Conservation (phyloP, 2,113 vertebrate species). For the Prolemur simus region DNA sequence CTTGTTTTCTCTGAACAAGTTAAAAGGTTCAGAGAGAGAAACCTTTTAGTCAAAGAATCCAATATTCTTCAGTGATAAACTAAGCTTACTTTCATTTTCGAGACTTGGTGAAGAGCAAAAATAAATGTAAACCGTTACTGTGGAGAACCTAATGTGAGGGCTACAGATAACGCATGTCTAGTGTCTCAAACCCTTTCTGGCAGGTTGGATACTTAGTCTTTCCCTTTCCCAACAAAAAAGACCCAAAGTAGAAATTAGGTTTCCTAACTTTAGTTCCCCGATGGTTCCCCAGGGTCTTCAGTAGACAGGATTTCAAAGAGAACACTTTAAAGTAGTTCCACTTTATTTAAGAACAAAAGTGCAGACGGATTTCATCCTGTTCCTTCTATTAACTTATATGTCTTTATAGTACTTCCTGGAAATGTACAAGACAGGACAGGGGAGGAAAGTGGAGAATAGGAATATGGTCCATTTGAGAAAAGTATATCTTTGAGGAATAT, state of each 20-base stretch:
- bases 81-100: constrained; percentile 49
- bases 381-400: constrained; percentile 11
- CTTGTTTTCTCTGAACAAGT: not conserved
- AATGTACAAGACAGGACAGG: not conserved
- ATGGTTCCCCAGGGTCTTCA: not conserved
- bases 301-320: not conserved
- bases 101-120: not conserved
- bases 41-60: constrained; percentile 34
- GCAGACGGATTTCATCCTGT: not conserved
- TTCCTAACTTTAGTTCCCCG: not conserved
- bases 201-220: not conserved
- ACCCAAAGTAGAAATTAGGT: not conserved
- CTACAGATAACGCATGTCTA: not conserved
- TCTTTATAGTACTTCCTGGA: constrained; percentile 50
- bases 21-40: not conserved
- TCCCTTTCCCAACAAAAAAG: not conserved
- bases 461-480: constrained; percentile 38
- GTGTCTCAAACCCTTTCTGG: not conserved
- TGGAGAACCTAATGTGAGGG: not conserved
- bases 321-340: not conserved
- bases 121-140: not conserved
- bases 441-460: not conserved
- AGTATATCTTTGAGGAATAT: not conserved
- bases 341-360: not conserved
- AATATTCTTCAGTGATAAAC: constrained; percentile 1